phyloP scores from a whole-genome alignment of 2,113 vertebrate genomes.

The Gnathonemus longibarbis region DNA sequence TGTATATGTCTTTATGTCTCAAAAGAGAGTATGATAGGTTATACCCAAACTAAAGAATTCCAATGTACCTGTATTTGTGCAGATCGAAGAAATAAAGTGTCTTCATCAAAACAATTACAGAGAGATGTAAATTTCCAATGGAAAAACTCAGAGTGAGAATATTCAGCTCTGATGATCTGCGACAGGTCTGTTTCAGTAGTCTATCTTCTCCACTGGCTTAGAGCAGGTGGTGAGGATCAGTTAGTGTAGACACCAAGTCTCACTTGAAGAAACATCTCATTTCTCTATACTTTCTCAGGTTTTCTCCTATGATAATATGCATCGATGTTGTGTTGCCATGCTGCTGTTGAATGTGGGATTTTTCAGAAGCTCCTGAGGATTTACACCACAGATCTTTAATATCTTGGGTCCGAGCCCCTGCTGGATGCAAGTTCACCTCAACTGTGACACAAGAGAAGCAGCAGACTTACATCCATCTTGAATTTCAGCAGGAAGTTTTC shows the following conservation, averaged over 20 bases:
- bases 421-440: neutral
- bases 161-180: neutral
- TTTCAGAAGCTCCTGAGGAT: neutral
- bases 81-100: neutral
- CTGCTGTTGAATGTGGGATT: neutral
- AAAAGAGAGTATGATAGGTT: neutral
- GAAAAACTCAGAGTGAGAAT: neutral
- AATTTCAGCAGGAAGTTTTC: constrained; percentile 94
- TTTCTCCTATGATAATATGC: neutral
- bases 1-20: neutral
- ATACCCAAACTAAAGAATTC: neutral
- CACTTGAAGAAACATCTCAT: neutral
- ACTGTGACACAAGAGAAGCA: neutral
- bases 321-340: neutral
- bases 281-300: neutral
- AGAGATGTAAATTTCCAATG: neutral
- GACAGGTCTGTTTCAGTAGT: neutral
- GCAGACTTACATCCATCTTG: constrained; percentile 82
- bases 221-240: neutral
- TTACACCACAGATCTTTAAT: neutral
- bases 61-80: neutral
- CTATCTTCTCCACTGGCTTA: neutral
- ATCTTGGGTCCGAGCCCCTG: neutral
- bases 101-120: neutral
- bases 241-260: neutral